These are phyloP conservation scores for Chelon labrosus DNA, from an alignment of 2,797 vertebrate genomes.

Conservation along the genomic window DNA sequence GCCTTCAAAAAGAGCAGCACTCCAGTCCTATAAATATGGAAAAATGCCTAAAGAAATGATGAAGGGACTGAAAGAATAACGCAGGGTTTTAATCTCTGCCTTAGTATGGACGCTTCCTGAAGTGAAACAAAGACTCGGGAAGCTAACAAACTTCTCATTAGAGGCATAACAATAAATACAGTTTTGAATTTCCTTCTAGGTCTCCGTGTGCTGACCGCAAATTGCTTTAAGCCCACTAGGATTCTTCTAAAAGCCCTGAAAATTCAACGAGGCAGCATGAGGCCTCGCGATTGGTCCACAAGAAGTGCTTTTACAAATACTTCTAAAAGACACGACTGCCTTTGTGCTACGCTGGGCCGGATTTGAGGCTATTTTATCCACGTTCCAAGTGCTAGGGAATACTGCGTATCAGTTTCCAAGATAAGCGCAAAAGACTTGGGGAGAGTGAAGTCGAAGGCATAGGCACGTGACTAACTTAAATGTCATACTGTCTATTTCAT, in stretches of 20 bases:
- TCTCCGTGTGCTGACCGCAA: constrained; percentile 24
- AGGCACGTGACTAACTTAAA: constrained; percentile 60
- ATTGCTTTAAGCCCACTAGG: constrained; percentile 34
- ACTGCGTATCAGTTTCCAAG: constrained; percentile 46
- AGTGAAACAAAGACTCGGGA: constrained; percentile 11
- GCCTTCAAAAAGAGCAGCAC: constrained; percentile 7
- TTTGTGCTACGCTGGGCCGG: constrained; percentile 30
- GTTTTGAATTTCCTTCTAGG: constrained; percentile 10
- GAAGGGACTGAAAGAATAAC: constrained; percentile 1
- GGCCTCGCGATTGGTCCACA: constrained; percentile 50
- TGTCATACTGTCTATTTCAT: constrained; percentile 66
- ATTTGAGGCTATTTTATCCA: constrained; percentile 39
- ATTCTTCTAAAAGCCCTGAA: constrained; percentile 24
- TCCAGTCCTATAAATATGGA: constrained; percentile 44
- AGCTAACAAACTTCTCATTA: constrained; percentile 27
- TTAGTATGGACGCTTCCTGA: not conserved
- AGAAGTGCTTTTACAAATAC: constrained; percentile 33
- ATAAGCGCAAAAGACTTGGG: constrained; percentile 39
- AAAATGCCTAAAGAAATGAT: constrained; percentile 31
- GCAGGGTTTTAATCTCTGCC: not conserved
- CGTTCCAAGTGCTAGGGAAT: constrained; percentile 10
- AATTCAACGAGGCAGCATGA: constrained; percentile 48
- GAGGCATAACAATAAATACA: not conserved
- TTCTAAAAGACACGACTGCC: constrained; percentile 21
- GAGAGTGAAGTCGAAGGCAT: constrained; percentile 51